Conservation (phyloP, 2,797 vertebrate species). For the Tragelaphus oryx region DNA sequence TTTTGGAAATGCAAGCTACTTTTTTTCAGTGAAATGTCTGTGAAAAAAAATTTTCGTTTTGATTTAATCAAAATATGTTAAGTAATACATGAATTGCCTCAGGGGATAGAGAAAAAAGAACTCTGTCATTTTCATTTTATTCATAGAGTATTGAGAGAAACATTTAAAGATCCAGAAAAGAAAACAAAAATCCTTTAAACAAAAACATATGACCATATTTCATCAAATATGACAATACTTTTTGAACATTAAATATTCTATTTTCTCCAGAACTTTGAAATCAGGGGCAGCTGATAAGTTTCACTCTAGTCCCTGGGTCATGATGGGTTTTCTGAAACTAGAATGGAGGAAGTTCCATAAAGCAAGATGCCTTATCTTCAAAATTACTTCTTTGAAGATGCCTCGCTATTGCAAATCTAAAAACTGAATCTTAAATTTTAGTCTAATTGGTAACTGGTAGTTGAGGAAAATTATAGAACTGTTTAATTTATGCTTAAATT, state of each 20-base stretch:
- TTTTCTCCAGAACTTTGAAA: neutral
- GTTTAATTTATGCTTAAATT: neutral
- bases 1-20: neutral
- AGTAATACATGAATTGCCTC: neutral
- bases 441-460: neutral
- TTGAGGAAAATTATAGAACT: neutral
- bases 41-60: constrained; percentile 16
- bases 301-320: neutral
- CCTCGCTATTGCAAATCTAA: neutral
- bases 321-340: neutral
- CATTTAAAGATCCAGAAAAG: constrained; percentile 4
- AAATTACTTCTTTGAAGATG: neutral
- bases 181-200: neutral
- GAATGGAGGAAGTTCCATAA: neutral
- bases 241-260: neutral
- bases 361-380: neutral
- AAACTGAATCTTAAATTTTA: neutral
- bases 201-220: neutral
- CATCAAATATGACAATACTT: neutral
- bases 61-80: constrained; percentile 56
- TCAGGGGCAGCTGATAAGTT: neutral
- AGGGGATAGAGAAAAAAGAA: neutral
- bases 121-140: constrained; percentile 16
- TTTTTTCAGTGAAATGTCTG: neutral
- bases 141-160: neutral